Conservation (phyloP, 1,140 invertebrate genomes). For the Batillaria attramentaria region DNA sequence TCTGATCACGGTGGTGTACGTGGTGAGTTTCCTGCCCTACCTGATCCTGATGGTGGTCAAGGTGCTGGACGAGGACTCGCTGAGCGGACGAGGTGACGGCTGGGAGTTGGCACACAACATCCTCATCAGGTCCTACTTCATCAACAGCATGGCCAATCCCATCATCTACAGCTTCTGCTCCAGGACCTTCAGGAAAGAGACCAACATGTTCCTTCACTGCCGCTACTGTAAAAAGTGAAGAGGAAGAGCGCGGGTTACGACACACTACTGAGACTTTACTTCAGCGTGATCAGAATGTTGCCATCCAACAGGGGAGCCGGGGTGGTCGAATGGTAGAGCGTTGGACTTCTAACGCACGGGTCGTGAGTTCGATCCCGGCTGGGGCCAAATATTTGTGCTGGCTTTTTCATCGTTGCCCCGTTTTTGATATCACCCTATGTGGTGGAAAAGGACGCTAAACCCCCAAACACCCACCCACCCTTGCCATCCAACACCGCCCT, state of each 20-base stretch:
- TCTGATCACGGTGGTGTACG: constrained; percentile 48
- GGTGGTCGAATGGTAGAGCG: not conserved
- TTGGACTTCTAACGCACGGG: not conserved
- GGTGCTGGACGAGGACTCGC: constrained; percentile 33
- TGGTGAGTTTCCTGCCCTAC: constrained; percentile 52
- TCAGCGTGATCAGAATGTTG: not conserved
- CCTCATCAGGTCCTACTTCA: constrained; percentile 51
- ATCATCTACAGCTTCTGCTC: constrained; percentile 55
- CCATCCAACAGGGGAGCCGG: not conserved
- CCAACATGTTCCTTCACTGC: constrained; percentile 39
- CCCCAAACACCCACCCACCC: no score
- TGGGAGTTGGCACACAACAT: constrained; percentile 35
- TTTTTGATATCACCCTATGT: no score
- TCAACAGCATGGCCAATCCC: constrained; percentile 57
- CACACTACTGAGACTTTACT: not conserved
- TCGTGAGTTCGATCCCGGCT: no score
- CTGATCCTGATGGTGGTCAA: constrained; percentile 47
- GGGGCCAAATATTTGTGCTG: no score
- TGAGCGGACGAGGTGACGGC: constrained; percentile 33
- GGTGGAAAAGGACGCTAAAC: no score
- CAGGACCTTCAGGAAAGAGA: constrained; percentile 49
- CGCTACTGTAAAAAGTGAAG: constrained; percentile 7
- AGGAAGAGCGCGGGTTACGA: not conserved
- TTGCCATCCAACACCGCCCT: no score
- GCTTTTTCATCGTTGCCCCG: no score